Percentiles rank a stretch among this genome's conserved stretches.
These are phyloP conservation scores for Nannoperca obscura DNA, from an alignment of 2,797 vertebrate genomes.

Conservation along the genomic window DNA sequence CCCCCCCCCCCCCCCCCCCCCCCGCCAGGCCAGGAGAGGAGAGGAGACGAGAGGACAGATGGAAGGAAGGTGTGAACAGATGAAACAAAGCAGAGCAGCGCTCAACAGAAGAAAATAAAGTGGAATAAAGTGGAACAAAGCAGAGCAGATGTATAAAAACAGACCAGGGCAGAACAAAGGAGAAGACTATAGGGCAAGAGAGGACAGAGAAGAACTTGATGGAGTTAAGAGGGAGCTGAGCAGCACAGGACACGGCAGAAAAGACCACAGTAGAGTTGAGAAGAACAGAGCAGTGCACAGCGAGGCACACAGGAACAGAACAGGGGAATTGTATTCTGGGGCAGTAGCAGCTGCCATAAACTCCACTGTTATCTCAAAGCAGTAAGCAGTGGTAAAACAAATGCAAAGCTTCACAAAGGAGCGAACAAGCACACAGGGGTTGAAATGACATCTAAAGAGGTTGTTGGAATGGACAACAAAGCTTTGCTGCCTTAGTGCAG, in stretches of 20 bases:
- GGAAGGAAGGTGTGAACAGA: conserved; percentile 14
- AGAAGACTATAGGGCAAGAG: conserved; percentile 30
- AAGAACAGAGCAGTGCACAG: conserved; percentile 31
- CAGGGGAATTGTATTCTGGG: conserved; percentile 48
- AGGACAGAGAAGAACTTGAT: conserved; percentile 32
- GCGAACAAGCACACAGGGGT: conserved; percentile 36
- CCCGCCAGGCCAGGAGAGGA: background rate
- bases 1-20: too few species aligned
- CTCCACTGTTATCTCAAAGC: conserved; percentile 52
- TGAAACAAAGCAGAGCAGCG: conserved; percentile 12
- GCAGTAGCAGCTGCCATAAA: conserved; percentile 50
- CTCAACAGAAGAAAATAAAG: conserved; percentile 21
- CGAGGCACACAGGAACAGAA: conserved; percentile 33
- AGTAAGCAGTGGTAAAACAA: conserved; percentile 54
- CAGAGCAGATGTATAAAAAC: conserved; percentile 37
- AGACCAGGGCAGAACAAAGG: conserved; percentile 47
- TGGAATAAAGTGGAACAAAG: conserved; percentile 35
- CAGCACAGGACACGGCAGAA: conserved; percentile 16
- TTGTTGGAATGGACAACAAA: conserved; percentile 57
- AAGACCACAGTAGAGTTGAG: conserved; percentile 26
- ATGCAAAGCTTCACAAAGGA: conserved; percentile 51
- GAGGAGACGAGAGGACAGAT: background rate
- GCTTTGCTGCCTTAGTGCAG: conserved; percentile 37
- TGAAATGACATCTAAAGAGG: conserved; percentile 64
- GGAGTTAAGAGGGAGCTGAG: conserved; percentile 9